phyloP scores from a whole-genome alignment of 2,797 vertebrate genomes.

The Vireo griseus region DNA sequence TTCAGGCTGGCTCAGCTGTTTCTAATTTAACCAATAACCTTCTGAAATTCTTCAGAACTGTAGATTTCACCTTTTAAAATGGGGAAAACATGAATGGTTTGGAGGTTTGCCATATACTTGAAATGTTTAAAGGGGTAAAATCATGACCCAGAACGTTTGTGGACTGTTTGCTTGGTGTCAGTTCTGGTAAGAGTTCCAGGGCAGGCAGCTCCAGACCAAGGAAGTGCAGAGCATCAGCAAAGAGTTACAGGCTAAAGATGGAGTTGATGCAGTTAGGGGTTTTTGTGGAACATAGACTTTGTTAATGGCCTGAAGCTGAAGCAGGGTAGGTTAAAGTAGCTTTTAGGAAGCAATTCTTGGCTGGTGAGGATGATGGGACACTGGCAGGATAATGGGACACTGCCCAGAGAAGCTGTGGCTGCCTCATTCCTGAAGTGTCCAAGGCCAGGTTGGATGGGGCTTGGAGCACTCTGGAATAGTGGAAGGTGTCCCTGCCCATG shows the following conservation, averaged over 20 bases:
- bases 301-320: background rate
- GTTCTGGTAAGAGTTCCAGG: background rate
- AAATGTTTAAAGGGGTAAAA: background rate
- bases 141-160: background rate
- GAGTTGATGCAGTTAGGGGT: background rate
- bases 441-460: accelerated
- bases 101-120: background rate
- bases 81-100: background rate
- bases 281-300: background rate
- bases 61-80: background rate
- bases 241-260: background rate
- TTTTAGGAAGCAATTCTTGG: background rate
- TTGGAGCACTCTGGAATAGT: accelerated
- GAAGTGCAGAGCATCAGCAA: background rate
- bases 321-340: background rate
- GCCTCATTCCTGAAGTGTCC: background rate
- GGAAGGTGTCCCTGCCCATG: background rate
- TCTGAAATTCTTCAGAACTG: background rate
- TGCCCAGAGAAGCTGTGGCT: background rate
- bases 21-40: background rate
- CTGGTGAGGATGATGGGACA: background rate
- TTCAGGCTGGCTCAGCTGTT: background rate
- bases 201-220: background rate
- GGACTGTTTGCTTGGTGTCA: background rate
- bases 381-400: too few species aligned